These are phyloP conservation scores for Erpetoichthys calabaricus DNA, from an alignment of 2,797 vertebrate species.

Conservation along the genomic window DNA sequence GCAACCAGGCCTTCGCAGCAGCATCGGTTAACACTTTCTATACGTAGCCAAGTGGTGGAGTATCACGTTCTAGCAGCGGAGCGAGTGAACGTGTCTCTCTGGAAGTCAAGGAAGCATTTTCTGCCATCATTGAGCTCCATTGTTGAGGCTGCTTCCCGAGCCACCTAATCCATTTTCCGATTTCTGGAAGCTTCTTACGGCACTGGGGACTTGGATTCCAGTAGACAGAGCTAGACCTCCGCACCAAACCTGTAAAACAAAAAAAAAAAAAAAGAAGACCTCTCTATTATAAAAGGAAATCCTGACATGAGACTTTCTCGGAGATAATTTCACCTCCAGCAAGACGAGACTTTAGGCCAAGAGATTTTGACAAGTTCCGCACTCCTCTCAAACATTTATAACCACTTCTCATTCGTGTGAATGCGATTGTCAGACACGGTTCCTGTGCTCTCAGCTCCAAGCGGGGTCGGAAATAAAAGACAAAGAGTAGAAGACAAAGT, in stretches of 20 bases:
- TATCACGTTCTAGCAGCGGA: neutral
- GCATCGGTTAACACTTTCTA: constrained; percentile 2
- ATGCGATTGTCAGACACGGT: too few species aligned
- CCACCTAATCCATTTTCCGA: constrained; percentile 54
- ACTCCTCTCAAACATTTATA: too few species aligned
- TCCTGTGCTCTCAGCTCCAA: too few species aligned
- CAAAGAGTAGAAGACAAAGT: too few species aligned
- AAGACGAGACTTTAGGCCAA: too few species aligned
- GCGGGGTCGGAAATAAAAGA: too few species aligned
- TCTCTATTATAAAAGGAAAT: neutral
- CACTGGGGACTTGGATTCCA: constrained; percentile 79
- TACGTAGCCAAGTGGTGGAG: neutral
- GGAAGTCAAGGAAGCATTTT: constrained; percentile 11
- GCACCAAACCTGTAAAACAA: constrained; percentile 67
- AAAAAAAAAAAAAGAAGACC: too few species aligned
- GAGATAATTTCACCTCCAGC: too few species aligned
- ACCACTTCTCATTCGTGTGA: too few species aligned
- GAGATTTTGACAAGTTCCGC: too few species aligned
- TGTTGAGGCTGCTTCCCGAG: constrained; percentile 57
- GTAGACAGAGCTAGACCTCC: constrained; percentile 69
- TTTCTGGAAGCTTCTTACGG: constrained; percentile 66
- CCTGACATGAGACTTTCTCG: too few species aligned
- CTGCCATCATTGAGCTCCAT: constrained; percentile 38
- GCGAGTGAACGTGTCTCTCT: constrained; percentile 10
- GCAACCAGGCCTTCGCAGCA: constrained; percentile 5